Evolutionary conservation across 2,888 invertebrate genomes (phyloP).

Genomic region (Cryptus viduatorius): DNA sequence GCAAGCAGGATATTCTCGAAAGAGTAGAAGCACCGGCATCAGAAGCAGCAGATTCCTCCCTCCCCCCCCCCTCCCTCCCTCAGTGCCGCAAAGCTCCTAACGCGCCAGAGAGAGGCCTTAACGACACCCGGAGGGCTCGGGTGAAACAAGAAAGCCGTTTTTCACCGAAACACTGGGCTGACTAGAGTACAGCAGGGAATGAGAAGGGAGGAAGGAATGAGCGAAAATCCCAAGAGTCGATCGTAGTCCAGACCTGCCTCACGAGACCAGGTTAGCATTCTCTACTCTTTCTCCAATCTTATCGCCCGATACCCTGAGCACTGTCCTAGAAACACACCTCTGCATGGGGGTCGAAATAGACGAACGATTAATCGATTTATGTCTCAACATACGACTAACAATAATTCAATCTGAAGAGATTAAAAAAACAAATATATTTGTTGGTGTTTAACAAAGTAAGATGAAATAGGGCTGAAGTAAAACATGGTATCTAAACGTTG

Average conservation of each 20-base stretch:
- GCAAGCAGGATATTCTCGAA: constrained; percentile 53
- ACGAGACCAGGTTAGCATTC: constrained; percentile 40
- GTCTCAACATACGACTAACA: background rate
- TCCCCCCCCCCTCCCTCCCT: no score
- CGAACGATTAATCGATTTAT: constrained; percentile 5
- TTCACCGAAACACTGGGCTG: constrained; percentile 38
- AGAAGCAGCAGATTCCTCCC: background rate
- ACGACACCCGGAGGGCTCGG: constrained; percentile 60
- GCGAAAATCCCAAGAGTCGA: constrained; percentile 51
- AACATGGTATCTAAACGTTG: background rate
- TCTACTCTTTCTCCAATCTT: background rate
- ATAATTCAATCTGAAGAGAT: background rate
- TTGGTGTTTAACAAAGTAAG: background rate
- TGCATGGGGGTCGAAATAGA: background rate
- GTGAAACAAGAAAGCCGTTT: constrained; percentile 55
- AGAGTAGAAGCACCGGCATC: constrained; percentile 30
- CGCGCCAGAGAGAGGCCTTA: constrained; percentile 43
- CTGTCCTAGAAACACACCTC: constrained; percentile 1
- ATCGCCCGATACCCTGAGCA: background rate
- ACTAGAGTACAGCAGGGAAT: background rate
- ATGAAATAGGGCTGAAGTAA: background rate
- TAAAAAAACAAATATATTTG: background rate
- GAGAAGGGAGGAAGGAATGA: constrained; percentile 14
- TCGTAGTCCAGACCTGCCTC: constrained; percentile 42
- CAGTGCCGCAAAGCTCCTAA: constrained; percentile 17